Evolutionary conservation across 2,113 vertebrate species (phyloP).

Genomic region (Hiodon tergisus): DNA sequence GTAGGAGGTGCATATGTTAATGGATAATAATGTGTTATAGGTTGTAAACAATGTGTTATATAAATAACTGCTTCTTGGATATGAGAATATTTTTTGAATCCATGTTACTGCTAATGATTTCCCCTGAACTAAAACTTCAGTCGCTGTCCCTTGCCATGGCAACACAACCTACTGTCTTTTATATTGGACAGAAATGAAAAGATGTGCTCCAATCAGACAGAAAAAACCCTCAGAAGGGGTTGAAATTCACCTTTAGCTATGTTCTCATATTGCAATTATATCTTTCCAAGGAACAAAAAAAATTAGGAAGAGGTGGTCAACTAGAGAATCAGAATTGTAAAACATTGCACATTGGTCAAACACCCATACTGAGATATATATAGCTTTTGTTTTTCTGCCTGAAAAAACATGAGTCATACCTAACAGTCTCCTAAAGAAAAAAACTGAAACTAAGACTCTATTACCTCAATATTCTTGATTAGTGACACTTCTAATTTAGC

Average conservation of each 20-base stretch:
- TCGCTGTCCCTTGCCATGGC: conserved; percentile 10
- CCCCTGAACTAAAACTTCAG: not conserved
- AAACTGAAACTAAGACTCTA: not conserved
- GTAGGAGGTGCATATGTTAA: not conserved
- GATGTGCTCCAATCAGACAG: conserved; percentile 5
- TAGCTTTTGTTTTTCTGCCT: not conserved
- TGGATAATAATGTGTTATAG: not conserved
- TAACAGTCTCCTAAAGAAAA: not conserved
- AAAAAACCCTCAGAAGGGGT: not conserved
- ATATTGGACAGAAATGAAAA: conserved; percentile 9
- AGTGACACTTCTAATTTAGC: too few species aligned
- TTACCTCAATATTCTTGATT: not conserved
- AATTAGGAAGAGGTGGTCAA: not conserved
- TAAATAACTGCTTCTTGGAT: not conserved
- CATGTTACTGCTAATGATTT: not conserved
- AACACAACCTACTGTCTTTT: conserved; percentile 13
- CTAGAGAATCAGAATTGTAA: not conserved
- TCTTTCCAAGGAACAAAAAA: not conserved
- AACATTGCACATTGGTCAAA: not conserved
- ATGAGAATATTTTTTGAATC: not conserved
- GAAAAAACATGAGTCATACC: not conserved
- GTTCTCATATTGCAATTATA: not conserved
- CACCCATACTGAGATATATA: not conserved
- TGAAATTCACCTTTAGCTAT: conserved; percentile 11
- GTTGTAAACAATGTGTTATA: not conserved